phyloP scores from a whole-genome alignment of 2,888 invertebrate species.

The Eurytoma adleriae region DNA sequence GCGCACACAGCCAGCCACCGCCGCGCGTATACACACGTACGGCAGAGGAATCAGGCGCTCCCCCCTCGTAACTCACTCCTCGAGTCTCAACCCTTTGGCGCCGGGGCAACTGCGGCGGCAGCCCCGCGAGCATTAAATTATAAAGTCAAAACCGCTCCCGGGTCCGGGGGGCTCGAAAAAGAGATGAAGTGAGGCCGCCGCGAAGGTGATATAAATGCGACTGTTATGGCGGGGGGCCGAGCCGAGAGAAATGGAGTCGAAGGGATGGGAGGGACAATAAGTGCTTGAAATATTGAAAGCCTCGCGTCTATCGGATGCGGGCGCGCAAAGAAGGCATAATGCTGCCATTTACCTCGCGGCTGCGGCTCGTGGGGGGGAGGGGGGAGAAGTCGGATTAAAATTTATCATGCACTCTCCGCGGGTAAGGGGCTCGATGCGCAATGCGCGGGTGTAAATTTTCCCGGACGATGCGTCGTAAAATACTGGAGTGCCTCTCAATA shows the following conservation, averaged over 20 bases:
- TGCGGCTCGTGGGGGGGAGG: conserved; percentile 49
- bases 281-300: conserved; percentile 76
- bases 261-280: conserved; percentile 65
- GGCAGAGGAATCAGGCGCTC: conserved; percentile 38
- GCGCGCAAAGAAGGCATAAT: conserved; percentile 64
- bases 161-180: conserved; percentile 61
- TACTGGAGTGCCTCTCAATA: neutral
- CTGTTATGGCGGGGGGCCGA: conserved; percentile 66
- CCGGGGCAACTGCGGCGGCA: neutral
- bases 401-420: conserved; percentile 48
- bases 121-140: conserved; percentile 70
- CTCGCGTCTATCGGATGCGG: conserved; percentile 49
- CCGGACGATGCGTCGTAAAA: neutral
- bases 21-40: neutral
- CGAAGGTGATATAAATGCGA: conserved; percentile 74
- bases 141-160: conserved; percentile 73
- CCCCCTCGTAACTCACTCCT: conserved; percentile 33
- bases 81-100: conserved; percentile 9
- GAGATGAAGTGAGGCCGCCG: conserved; percentile 35
- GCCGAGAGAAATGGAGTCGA: conserved; percentile 17
- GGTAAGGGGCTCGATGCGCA: neutral
- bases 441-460: conserved; percentile 1
- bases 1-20: too few relatives aligned
- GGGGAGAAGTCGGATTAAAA: conserved; percentile 49
- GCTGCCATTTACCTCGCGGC: conserved; percentile 67